These are phyloP conservation scores for Plagodis pulveraria DNA, from an alignment of 2,888 invertebrate genomes.

Conservation along the genomic window DNA sequence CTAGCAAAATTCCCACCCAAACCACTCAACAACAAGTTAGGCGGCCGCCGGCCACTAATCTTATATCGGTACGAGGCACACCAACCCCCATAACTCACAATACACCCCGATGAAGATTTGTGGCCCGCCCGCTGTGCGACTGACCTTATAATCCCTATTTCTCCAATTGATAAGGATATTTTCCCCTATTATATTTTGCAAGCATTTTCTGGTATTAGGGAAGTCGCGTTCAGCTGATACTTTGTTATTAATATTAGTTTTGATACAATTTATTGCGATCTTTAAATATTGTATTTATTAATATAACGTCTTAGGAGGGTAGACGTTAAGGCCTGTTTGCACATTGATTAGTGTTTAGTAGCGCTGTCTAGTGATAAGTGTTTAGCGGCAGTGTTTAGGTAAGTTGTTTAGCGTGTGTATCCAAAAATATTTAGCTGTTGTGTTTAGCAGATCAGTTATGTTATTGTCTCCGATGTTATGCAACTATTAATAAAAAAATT, in stretches of 20 bases:
- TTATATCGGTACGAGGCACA: slow-evolving; percentile 31
- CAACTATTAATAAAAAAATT: too few relatives aligned
- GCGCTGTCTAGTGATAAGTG: too few relatives aligned
- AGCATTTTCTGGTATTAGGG: background rate
- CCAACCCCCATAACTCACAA: slow-evolving; percentile 35
- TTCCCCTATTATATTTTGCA: slow-evolving; percentile 24
- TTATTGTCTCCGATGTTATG: too few relatives aligned
- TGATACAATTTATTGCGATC: too few relatives aligned
- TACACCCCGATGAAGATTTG: slow-evolving; percentile 59
- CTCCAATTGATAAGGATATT: slow-evolving; percentile 49
- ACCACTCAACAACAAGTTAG: slow-evolving; percentile 14
- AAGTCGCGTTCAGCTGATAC: background rate
- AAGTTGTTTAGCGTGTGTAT: too few relatives aligned
- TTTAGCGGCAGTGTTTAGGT: too few relatives aligned
- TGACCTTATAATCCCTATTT: slow-evolving; percentile 53
- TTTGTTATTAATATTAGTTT: background rate
- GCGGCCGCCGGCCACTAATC: slow-evolving; percentile 19
- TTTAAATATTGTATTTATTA: too few relatives aligned
- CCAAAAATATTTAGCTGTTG: too few relatives aligned
- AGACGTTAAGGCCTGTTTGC: too few relatives aligned
- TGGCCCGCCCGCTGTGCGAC: slow-evolving; percentile 43
- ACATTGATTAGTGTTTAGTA: too few relatives aligned
- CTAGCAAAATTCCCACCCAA: background rate
- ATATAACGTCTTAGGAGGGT: too few relatives aligned
- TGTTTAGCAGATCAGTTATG: too few relatives aligned